A percentile compares a stretch with the other conserved stretches of the same genome.
phyloP scores from a whole-genome alignment of 1,140 invertebrate species.

The Drosophila athabasca region DNA sequence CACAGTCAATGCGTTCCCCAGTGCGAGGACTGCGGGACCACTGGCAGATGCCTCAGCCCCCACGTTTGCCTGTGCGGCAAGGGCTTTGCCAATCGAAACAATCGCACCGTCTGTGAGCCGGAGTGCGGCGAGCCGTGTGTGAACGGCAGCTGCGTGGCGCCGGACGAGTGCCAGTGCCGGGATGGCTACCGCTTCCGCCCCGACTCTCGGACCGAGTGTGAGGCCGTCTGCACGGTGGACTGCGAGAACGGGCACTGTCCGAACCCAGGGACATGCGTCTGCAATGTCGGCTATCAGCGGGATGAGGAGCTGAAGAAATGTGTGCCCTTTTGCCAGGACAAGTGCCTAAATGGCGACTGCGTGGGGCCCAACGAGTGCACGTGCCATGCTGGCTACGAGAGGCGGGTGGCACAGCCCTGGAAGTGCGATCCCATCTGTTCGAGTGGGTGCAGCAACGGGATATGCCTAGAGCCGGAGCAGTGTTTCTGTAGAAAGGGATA shows the following conservation, averaged over 20 bases:
- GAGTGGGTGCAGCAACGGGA: slow-evolving; percentile 64
- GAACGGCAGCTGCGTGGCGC: slow-evolving; percentile 83
- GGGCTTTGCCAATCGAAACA: slow-evolving; percentile 59
- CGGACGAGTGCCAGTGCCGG: slow-evolving; percentile 82
- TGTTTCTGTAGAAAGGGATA: slow-evolving; percentile 83
- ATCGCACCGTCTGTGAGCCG: slow-evolving; percentile 57
- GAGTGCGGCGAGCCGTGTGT: slow-evolving; percentile 72
- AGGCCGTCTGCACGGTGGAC: slow-evolving; percentile 83
- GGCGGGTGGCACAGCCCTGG: slow-evolving; percentile 27
- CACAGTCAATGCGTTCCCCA: slow-evolving; percentile 53
- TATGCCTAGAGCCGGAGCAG: slow-evolving; percentile 83
- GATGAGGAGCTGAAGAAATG: slow-evolving; percentile 84
- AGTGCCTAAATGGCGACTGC: slow-evolving; percentile 86
- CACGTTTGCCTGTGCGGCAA: slow-evolving; percentile 55
- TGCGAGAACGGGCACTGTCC: slow-evolving; percentile 86
- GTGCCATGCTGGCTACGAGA: slow-evolving; percentile 82
- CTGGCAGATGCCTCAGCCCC: slow-evolving; percentile 62
- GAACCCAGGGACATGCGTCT: slow-evolving; percentile 85
- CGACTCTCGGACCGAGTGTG: slow-evolving; percentile 55
- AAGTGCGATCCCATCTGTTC: slow-evolving; percentile 71
- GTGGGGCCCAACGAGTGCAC: slow-evolving; percentile 85
- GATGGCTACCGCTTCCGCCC: slow-evolving; percentile 43
- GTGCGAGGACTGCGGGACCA: slow-evolving; percentile 60
- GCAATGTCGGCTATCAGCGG: slow-evolving; percentile 84
- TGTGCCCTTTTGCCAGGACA: slow-evolving; percentile 85